These are phyloP conservation scores for Chymomyza amoena DNA, from an alignment of 2,888 invertebrate genomes.

Conservation along the genomic window DNA sequence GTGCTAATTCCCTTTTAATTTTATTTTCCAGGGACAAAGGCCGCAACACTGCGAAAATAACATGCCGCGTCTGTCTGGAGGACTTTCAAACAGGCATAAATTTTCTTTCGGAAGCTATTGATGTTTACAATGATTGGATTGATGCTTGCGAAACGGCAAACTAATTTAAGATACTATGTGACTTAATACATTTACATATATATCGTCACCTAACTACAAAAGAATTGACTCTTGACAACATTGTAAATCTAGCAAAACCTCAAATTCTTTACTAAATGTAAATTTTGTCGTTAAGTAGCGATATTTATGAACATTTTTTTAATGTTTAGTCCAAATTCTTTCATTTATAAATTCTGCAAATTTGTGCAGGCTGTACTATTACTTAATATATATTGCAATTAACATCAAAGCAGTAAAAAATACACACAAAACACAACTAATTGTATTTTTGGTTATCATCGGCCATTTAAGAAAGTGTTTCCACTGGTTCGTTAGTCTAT, in stretches of 20 bases:
- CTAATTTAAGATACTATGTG: conserved; percentile 73
- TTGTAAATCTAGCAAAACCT: background rate
- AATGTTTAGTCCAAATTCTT: too few relatives aligned
- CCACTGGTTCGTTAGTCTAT: too few relatives aligned
- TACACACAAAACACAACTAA: too few relatives aligned
- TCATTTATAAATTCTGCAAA: too few relatives aligned
- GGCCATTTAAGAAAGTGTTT: too few relatives aligned
- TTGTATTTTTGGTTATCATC: too few relatives aligned
- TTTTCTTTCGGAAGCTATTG: conserved; percentile 97
- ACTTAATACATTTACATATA: background rate
- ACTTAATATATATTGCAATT: too few relatives aligned
- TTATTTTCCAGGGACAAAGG: conserved; percentile 91
- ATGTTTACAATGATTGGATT: conserved; percentile 99
- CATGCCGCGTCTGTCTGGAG: conserved; percentile 96
- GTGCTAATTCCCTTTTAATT: background rate
- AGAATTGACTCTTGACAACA: background rate
- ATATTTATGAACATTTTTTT: too few relatives aligned
- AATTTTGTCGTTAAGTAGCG: too few relatives aligned
- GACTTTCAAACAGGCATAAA: conserved; percentile 98
- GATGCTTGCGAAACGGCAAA: conserved; percentile 99
- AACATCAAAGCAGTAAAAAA: too few relatives aligned
- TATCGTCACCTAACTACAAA: background rate
- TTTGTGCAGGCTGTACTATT: too few relatives aligned
- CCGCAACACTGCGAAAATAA: conserved; percentile 95
- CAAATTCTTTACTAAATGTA: background rate